Base-by-base conservation (phyloP, 2,113 vertebrate genomes). In the Noturus placidus region DNA sequence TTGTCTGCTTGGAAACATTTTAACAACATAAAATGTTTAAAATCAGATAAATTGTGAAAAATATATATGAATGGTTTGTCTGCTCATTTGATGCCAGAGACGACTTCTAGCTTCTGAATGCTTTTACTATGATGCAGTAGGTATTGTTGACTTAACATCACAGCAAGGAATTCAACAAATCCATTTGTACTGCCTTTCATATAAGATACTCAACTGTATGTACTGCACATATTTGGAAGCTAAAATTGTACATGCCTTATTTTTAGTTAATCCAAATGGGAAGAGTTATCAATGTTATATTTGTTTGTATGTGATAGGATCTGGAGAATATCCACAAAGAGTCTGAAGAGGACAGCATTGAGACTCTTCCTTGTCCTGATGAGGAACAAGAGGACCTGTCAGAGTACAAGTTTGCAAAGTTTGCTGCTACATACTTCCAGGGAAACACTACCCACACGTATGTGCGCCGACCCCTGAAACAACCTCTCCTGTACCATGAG, bases 381-480 rank as follows among this genome's bases (percentile, higher is more conserved):
- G 98, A 99, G 35, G 98, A 99, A 0, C 97, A 98, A 83, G 98
- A 99, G 87, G 98, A 99, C 89, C 94, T 99, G 52, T 98, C 97
- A 0, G 98, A 99, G 89, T 99, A 99, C 86, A 99, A 97, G 86
- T 99, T 99, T 46, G 96, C 97, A 91, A 99, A 99, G 93, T 99
- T 96, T 88, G 96, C 97, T 0, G 98, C 98, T 88, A 99, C 98
- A 0, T 99, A 99, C 94, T 99, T 99, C 94, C 98, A 99, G 93
- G 98, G 98, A 91, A 97, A 96, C 0, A 97, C 95, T 0, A 97
- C 97, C 0, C 95, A 99, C 91, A 96, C 95, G 0, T 99, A 99
- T 10, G 95, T 96, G n/a, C 95, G 98, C 0, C 94, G 98, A 15
- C 97, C 97, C 0, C 97, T 99, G 87, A 99, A 98, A 89, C 97